Base-by-base conservation (phyloP, 2,888 invertebrate genomes). In the Callyntrura guangdongensis region DNA sequence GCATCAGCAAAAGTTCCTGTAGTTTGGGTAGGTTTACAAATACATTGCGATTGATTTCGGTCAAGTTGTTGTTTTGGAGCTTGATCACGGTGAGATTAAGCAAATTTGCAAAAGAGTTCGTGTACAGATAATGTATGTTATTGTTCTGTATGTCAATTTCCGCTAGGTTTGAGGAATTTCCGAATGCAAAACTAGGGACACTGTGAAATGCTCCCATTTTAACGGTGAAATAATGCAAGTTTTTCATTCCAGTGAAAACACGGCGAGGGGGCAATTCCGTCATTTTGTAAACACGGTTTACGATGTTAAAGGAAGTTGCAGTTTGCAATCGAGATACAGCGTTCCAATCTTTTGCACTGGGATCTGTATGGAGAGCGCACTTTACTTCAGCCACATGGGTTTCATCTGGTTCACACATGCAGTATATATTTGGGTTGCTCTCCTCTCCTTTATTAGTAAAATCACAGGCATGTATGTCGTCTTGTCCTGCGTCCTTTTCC, bases 41-140 rank as follows among this genome's bases (percentile, higher is more conserved):
- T 0, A 97, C 97, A 94, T 97, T 96, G 83, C 96, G 94, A 94
- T 96, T 96, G 86, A 98, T 96, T 94, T 97, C 97, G 14, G 96
- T 95, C 93, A 98, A 97, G 94, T 96, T 96, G 95, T 98, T 98
- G 92, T 97, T 97, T 94, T 97, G 97, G 93, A 98, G 95, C 94
- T 96, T 97, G 93, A 98, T 95, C 64, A 96, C 95, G 0, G 96
- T 96, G 94, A 98, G 95, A 90, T 96, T 97, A 0, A 96, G 96
- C 94, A 98, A 96, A 95, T 97, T 96, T 82, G 97, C 96, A 94
- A 98, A 97, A 0, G 97, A 96, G 94, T 96, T 96, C 93, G 96
- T 96, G 90, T 96, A 96, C 93, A 98, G 95, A 0, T 95, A 95
- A 94, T 96, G 96, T 82, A 98, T 97, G 94, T 96, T 96, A 95